These are phyloP conservation scores for Sebastes kiyomatsui DNA, from an alignment of 2,797 vertebrate genomes.

Conservation along the genomic window DNA sequence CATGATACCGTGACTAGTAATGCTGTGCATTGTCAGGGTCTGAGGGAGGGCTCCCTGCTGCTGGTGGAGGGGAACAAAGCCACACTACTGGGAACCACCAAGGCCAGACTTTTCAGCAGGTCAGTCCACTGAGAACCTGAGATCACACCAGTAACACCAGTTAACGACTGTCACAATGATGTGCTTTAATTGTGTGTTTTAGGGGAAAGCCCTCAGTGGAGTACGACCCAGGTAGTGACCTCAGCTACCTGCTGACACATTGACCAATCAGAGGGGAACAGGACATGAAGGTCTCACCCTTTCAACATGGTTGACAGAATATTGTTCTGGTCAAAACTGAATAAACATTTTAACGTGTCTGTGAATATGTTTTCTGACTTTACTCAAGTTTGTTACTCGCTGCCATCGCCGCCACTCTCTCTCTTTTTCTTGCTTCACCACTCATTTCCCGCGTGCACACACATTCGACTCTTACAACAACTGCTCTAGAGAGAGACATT, in stretches of 20 bases:
- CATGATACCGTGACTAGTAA: too few species aligned
- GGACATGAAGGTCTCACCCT: not conserved
- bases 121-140: not conserved
- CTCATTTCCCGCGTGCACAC: too few species aligned
- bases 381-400: too few species aligned
- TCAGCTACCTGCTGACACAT: constrained; percentile 85
- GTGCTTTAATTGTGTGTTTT: constrained; percentile 21
- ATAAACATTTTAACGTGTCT: constrained; percentile 14
- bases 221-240: constrained; percentile 84
- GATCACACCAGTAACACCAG: not conserved
- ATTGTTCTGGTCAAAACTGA: not conserved
- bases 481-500: too few species aligned
- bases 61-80: constrained; percentile 88
- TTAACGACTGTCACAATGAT: not conserved
- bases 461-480: too few species aligned
- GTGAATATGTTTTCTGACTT: not conserved
- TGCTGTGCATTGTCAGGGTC: constrained; percentile 72
- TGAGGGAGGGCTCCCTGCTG: constrained; percentile 88
- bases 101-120: constrained; percentile 87
- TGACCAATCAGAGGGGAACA: constrained; percentile 41
- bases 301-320: not conserved
- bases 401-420: too few species aligned
- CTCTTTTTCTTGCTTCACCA: too few species aligned
- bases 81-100: constrained; percentile 85
- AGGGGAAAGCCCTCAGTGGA: constrained; percentile 85